A percentile compares a stretch with the other conserved stretches of the same genome.
These are phyloP conservation scores for Stratiomys singularior DNA, from an alignment of 2,888 invertebrate species.

Conservation along the genomic window DNA sequence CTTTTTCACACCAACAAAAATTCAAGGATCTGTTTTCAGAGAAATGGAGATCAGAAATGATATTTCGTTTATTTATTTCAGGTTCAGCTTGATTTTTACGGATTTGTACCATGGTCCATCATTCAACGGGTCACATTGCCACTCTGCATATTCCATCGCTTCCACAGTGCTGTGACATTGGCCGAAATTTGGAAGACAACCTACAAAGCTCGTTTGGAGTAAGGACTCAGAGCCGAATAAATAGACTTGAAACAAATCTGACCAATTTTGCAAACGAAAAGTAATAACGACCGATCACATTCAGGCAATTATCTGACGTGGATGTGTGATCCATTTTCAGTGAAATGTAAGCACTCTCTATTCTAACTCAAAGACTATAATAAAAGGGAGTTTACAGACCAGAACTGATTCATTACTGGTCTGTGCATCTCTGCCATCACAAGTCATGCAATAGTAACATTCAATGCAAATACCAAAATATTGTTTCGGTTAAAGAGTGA, in stretches of 20 bases:
- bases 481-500: conserved; percentile 32
- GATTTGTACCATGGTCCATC: conserved; percentile 91
- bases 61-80: conserved; percentile 58
- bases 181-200: conserved; percentile 97
- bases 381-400: neutral
- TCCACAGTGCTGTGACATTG: conserved; percentile 93
- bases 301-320: neutral
- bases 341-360: conserved; percentile 8
- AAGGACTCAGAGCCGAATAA: conserved; percentile 63
- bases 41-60: neutral
- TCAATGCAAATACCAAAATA: conserved; percentile 21
- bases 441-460: conserved; percentile 25
- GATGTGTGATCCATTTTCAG: neutral
- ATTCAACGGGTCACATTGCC: conserved; percentile 93
- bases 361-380: conserved; percentile 36
- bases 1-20: too few species aligned
- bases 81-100: conserved; percentile 91
- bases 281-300: neutral
- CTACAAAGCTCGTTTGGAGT: conserved; percentile 90
- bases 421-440: neutral
- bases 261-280: conserved; percentile 34
- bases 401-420: neutral
- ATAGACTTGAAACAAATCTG: conserved; percentile 22
- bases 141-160: conserved; percentile 95
- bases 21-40: too few species aligned